phyloP scores from a whole-genome alignment of 2,797 vertebrate species.

The Eospalax fontanierii region DNA sequence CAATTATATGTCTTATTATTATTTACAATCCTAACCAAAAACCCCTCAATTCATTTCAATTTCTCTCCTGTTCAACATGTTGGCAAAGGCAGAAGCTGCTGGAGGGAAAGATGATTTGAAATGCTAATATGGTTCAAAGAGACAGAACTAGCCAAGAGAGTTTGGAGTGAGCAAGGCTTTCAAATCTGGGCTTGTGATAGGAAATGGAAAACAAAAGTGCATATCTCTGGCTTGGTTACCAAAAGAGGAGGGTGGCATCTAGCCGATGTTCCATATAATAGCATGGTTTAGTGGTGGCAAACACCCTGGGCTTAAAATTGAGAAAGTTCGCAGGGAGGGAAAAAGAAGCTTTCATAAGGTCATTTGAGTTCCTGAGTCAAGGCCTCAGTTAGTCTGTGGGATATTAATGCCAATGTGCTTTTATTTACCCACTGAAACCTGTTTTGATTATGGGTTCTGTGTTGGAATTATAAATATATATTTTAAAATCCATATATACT shows the following conservation, averaged over 20 bases:
- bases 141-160: conserved; percentile 41
- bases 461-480: neutral
- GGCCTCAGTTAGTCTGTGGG: neutral
- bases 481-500: neutral
- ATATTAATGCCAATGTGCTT: neutral
- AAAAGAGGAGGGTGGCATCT: neutral
- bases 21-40: neutral
- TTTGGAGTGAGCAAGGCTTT: conserved; percentile 33
- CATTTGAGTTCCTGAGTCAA: neutral
- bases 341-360: neutral
- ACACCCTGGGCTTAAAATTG: neutral
- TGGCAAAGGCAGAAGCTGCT: conserved; percentile 44
- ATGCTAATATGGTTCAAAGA: neutral
- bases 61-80: neutral
- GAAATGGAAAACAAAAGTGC: conserved; percentile 38
- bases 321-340: neutral
- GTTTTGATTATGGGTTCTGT: neutral
- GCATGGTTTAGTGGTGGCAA: neutral
- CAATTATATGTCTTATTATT: conserved; percentile 5
- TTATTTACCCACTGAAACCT: neutral
- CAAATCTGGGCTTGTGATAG: neutral
- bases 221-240: neutral
- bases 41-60: conserved; percentile 9
- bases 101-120: conserved; percentile 38
- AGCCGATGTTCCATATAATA: neutral